Base-by-base conservation (phyloP, 1,140 invertebrate genomes). In the Drosophila cardini region DNA sequence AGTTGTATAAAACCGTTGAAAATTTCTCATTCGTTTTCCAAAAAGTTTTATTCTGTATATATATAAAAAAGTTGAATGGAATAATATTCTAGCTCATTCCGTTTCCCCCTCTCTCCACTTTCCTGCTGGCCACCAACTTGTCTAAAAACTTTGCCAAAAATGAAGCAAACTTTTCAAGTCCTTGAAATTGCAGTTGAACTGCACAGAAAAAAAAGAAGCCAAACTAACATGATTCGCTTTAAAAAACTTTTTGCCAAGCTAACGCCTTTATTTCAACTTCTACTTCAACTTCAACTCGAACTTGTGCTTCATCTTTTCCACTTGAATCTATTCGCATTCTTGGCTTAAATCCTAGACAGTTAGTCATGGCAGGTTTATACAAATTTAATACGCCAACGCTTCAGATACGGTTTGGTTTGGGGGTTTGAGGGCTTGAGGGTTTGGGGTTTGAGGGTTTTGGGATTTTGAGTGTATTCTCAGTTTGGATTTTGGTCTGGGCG, bases 301-400 rank as follows among this genome's bases (percentile, higher is more conserved):
- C n/a, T n/a, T n/a, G n/a, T n/a, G n/a, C n/a, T n/a, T n/a, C 21
- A 0, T 26, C 21, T 13, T 30, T 38, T 64, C 30, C 2, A 45
- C 42, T 45, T 1, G 30, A 9, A 4, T 7, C 13, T 34, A 13
- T 34, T 3, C 40, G 34, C 62, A 40, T 57, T 45, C 34, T 9
- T 62, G 48, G 42, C 45, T 34, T 18, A 40, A 80, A 63, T 84
- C 76, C 80, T 80, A 69, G 80, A 84, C 76, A 43, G 76, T 75
- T 57, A 70, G 72, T 70, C 72, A 69, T 74, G 72, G 40, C 64
- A 73, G 63, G 55, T 70, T 64, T 76, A 67, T 68, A 76, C 69
- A 78, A 83, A 83, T 83, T 76, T 72, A 80, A 80, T 72, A 76
- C 53, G 67, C 60, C 67, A 75, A 82, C 71, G 71, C 79, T 75